Evolutionary conservation across 2,113 vertebrate genomes (phyloP), one percentile per base, ranked within the genome.

Genomic region (Istiophorus platypterus): DNA sequence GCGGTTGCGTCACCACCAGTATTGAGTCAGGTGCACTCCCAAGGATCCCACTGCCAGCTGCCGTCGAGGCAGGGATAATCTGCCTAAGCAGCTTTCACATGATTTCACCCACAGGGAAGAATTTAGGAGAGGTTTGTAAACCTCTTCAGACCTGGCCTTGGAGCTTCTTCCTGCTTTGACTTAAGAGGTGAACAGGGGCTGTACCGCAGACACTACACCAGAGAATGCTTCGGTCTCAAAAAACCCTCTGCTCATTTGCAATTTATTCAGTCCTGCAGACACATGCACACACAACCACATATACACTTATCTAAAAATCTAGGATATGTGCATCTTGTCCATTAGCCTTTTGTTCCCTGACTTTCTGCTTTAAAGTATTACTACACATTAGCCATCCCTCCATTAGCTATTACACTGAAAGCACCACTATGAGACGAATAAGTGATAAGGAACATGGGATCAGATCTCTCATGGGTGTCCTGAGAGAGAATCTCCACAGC

Each of bases 61-160:
- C 88, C 78, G 82, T 91, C 82, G 74, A 92, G 90, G 89, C 90
- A 83, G 76, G 88, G 91, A 92, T 94, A 94, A 95, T 94, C 93
- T 91, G 88, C 74, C 86, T 94, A 95, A 95, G 93, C 89, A 93
- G 94, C 94, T 94, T 95, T 92, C 87, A 91, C 92, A 90, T 89
- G 88, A 92, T 94, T 93, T 93, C 67, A 91, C 88, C 85, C 82
- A 91, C 88, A 81, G 80, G 81, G 84, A 90, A 90, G 92, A 92
- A 90, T 93, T 92, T 90, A 91, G 82, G 73, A 78, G 73, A 77
- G 78, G 90, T 91, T 94, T 93, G 88, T 91, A 94, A 93, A 91
- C 84, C 91, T 88, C 85, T 86, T 90, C 85, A 74, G 89, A 84
- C 85, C 82, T 86, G 86, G 85, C 81, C 88, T 90, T 88, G 90